Percentiles rank a stretch among this genome's conserved stretches.
Conservation (phyloP, 2,113 vertebrate genomes). For the Fregata magnificens region DNA sequence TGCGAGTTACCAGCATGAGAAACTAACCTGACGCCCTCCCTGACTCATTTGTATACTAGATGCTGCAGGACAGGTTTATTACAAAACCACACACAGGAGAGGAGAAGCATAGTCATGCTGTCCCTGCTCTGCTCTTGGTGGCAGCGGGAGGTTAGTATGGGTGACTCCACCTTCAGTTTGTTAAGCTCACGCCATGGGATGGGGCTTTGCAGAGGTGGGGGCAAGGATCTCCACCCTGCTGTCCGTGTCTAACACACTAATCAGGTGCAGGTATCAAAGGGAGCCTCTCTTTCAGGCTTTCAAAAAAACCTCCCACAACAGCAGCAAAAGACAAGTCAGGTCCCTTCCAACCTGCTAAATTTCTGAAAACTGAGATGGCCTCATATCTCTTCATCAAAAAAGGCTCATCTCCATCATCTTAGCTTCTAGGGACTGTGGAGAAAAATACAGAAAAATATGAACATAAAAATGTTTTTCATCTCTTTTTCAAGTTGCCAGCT, state of each 20-base stretch:
- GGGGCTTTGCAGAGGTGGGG: not conserved
- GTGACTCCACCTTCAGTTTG: not conserved
- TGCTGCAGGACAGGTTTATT: not conserved
- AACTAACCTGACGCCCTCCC: not conserved
- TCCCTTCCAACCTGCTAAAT: not conserved
- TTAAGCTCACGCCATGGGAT: not conserved
- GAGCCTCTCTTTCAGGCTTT: not conserved
- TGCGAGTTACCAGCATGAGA: not conserved
- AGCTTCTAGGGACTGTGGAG: not conserved
- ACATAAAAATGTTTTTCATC: not conserved
- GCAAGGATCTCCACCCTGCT: not conserved
- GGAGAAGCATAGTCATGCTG: not conserved
- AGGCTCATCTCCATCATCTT: not conserved
- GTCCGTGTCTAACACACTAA: not conserved
- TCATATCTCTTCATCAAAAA: not conserved
- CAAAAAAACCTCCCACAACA: not conserved
- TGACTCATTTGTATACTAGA: not conserved
- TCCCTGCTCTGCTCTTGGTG: not conserved
- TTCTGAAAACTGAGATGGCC: not conserved
- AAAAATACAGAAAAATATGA: not conserved
- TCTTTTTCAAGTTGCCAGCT: not conserved
- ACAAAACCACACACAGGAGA: not conserved
- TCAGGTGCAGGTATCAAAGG: not conserved
- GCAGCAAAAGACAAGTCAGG: not conserved
- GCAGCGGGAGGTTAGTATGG: accelerated